Evolutionary conservation across 2,113 vertebrate species (phyloP).

Genomic region (Mola mola): DNA sequence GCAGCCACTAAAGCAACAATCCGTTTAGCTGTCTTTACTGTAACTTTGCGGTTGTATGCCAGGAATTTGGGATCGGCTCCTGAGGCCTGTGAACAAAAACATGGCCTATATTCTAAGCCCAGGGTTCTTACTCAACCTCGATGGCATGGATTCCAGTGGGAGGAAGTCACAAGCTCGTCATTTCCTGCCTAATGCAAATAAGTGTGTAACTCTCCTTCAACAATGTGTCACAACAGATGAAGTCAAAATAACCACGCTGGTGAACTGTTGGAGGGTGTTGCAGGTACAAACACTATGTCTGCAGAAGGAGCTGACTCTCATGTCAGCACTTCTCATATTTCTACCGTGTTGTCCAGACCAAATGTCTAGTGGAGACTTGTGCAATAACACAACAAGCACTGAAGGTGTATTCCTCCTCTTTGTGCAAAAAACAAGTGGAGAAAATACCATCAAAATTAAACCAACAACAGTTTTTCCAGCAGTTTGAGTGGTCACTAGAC

Average conservation of each 20-base stretch:
- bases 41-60: conserved; percentile 47
- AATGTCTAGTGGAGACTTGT: conserved; percentile 5
- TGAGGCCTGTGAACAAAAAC: conserved; percentile 47
- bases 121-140: conserved; percentile 59
- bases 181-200: conserved; percentile 31
- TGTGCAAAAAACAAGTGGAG: not conserved
- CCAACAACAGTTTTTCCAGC: not conserved
- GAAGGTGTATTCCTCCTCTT: not conserved
- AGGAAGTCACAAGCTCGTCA: conserved; percentile 61
- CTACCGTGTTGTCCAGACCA: not conserved
- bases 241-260: conserved; percentile 18
- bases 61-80: conserved; percentile 62
- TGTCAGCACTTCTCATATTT: conserved; percentile 48
- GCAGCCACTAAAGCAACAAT: not conserved
- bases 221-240: conserved; percentile 24
- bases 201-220: conserved; percentile 1
- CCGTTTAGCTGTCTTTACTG: conserved; percentile 58
- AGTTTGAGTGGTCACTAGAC: conserved; percentile 14
- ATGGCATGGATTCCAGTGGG: conserved; percentile 32
- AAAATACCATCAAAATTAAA: not conserved
- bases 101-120: conserved; percentile 42
- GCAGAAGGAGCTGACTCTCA: conserved; percentile 15
- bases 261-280: conserved; percentile 24
- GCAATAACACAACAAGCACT: not conserved
- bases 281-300: conserved; percentile 50